Conservation (phyloP, 2,113 vertebrate species). For the Callospermophilus lateralis region DNA sequence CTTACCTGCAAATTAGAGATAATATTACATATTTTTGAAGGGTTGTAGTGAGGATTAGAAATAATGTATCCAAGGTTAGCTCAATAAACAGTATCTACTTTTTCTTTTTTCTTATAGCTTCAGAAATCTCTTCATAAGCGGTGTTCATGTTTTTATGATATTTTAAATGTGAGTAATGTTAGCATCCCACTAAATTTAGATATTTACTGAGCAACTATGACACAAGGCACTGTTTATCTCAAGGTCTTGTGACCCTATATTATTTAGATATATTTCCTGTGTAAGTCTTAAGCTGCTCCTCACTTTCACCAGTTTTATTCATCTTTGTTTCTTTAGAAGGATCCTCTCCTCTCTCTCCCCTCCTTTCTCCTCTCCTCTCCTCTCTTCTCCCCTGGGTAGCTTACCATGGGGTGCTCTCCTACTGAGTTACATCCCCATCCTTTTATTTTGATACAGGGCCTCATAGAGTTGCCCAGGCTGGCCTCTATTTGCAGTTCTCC, state of each 20-base stretch:
- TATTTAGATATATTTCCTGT: slow-evolving; percentile 20
- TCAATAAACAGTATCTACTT: background rate
- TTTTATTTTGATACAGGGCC: too few relatives aligned
- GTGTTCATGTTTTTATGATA: slow-evolving; percentile 15
- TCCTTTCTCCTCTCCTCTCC: too few relatives aligned
- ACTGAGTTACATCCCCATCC: too few relatives aligned
- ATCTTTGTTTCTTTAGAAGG: background rate
- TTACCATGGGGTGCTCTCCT: too few relatives aligned
- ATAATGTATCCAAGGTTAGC: background rate
- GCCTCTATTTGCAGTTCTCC: too few relatives aligned
- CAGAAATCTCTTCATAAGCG: background rate
- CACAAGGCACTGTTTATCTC: background rate
- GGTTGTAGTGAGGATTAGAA: slow-evolving; percentile 37
- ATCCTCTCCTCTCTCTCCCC: too few relatives aligned
- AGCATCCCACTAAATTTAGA: background rate
- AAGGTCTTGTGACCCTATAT: background rate
- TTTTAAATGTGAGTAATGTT: slow-evolving; percentile 13
- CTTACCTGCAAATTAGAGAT: slow-evolving; percentile 31
- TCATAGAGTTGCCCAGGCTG: too few relatives aligned
- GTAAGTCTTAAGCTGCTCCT: background rate
- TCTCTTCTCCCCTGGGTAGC: too few relatives aligned
- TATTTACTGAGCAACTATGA: background rate
- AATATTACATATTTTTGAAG: slow-evolving; percentile 12
- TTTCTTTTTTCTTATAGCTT: background rate
- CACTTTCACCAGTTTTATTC: slow-evolving; percentile 1